Evolutionary conservation across 2,888 invertebrate genomes (phyloP), one percentile per base, ranked within the genome.

Genomic region (Criorhina ranunculi): DNA sequence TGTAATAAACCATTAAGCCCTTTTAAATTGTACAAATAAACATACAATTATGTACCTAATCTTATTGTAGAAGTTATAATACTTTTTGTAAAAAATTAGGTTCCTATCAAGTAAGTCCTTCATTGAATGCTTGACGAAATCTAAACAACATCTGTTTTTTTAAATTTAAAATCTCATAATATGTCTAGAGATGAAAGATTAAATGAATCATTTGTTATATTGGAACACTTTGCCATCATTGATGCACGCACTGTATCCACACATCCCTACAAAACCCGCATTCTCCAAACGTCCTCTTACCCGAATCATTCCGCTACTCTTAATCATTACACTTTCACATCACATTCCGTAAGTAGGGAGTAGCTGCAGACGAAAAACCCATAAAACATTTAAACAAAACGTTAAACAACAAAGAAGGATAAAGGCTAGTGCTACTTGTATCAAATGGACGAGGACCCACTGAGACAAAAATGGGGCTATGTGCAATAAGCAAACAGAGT

Each of bases 301-400:
- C 5, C 15, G 17, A 44, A 33, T 62, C 33, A 4, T 17, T 7
- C 4, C 24, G n/a, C 40, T 1, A 11, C 29, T 8, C 42, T 12
- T 44, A 60, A 40, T 40, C 42, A 46, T 31, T 17, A 17, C 0
- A 33, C 51, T 24, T 17, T 35, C 35, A 29, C 62, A 37, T 11
- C n/a, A 29, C 40, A 51, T 31, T 17, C 33, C 49, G 9, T 12
- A 57, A 12, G n/a, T 24, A 33, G 15, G 11, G 17, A 37, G 19
- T 35, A 24, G 35, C 24, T 57, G 64, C 33, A 66, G 75, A 75
- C 66, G 9, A 75, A 64, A 46, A 51, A 40, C 37, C 46, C 66
- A 75, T 75, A 75, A 57, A 75, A 66, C 57, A 75, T 75, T 66
- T 66, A 75, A 57, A 46, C 55, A 55, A 75, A 75, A 35, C 64